Conservation (phyloP, 2,888 invertebrate genomes). For the Metallyticus violacea region DNA sequence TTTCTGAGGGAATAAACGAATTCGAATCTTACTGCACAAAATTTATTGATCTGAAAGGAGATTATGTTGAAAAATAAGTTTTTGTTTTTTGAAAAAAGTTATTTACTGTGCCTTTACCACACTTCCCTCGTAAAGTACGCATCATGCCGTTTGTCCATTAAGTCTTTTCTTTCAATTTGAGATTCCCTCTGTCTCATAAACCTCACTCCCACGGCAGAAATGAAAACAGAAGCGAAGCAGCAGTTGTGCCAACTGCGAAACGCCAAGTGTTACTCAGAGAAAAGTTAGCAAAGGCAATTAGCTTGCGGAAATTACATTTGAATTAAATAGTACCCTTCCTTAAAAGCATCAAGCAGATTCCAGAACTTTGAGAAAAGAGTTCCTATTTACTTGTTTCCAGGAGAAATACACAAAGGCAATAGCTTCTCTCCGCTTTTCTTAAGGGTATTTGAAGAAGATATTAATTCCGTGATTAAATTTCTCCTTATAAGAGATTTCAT, state of each 20-base stretch:
- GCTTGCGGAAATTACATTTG: background rate
- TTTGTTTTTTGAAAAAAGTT: no score
- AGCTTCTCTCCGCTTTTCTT: background rate
- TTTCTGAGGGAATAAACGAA: no score
- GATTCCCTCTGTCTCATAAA: background rate
- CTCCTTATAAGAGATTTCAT: no score
- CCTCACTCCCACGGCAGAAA: background rate
- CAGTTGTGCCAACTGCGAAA: background rate
- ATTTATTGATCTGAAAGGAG: no score
- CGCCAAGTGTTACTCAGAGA: background rate
- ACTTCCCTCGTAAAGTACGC: no score
- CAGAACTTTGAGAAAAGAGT: background rate
- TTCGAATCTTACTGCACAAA: no score
- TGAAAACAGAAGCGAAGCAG: background rate
- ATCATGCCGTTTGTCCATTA: background rate
- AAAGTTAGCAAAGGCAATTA: background rate
- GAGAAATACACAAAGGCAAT: background rate
- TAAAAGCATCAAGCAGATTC: background rate
- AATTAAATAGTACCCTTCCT: background rate
- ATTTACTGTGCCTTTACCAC: no score
- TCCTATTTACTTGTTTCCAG: background rate
- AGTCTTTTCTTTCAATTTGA: background rate
- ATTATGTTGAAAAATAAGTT: no score
- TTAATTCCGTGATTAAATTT: no score
- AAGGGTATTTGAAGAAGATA: no score